Conservation (phyloP, 23 tunicate genomes). For the Aplidium turbinatum region DNA sequence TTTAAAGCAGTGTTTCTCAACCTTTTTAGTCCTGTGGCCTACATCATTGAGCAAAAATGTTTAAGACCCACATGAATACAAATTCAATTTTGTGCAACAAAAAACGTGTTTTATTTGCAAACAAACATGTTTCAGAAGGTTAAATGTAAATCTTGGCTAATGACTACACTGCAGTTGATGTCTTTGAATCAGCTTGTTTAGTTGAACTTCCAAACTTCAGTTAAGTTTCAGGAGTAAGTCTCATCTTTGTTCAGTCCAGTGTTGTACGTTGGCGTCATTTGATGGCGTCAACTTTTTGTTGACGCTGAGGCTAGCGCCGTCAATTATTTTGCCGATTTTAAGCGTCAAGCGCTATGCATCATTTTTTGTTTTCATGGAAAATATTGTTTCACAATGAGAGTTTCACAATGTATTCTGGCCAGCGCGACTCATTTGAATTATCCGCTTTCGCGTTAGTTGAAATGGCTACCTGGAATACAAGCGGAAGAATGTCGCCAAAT, state of each 20-base stretch:
- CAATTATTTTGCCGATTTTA: too few species aligned
- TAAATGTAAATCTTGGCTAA: background rate
- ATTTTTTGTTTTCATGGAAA: too few species aligned
- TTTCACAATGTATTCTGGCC: too few species aligned
- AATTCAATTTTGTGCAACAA: background rate
- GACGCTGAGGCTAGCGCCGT: too few species aligned
- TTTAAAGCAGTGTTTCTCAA: conserved; percentile 16
- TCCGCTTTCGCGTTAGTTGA: too few species aligned
- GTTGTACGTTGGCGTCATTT: too few species aligned
- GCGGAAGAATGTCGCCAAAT: too few species aligned
- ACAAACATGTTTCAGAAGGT: conserved; percentile 7
- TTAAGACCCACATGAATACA: background rate
- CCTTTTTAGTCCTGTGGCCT: background rate
- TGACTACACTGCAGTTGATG: conserved; percentile 7
- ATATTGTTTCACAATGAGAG: too few species aligned
- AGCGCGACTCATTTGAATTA: too few species aligned
- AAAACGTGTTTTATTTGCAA: background rate
- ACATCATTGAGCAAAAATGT: background rate
- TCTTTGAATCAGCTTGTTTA: conserved; percentile 1
- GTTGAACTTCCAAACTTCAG: background rate
- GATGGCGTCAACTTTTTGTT: too few species aligned
- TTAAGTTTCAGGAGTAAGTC: conserved; percentile 10
- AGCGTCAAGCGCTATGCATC: too few species aligned
- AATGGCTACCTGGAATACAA: too few species aligned
- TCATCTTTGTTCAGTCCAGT: conserved; percentile 10